Evolutionary conservation across 2,797 vertebrate genomes (phyloP).

Genomic region (Acridotheres tristis): DNA sequence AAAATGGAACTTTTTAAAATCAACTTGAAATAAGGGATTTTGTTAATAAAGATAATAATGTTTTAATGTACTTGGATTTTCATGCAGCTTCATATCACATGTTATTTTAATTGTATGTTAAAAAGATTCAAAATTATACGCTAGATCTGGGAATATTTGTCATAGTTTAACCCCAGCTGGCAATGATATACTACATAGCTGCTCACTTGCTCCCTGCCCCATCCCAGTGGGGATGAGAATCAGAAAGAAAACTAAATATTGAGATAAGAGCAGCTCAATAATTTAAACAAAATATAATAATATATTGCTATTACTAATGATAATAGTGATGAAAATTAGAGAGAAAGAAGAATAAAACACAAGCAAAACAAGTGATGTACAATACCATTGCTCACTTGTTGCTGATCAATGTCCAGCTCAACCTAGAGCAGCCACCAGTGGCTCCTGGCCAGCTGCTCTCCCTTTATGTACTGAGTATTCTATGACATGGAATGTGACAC

Average conservation of each 20-base stretch:
- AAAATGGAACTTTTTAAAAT: background rate
- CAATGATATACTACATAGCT: accelerated
- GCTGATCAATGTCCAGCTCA: background rate
- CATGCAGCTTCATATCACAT: background rate
- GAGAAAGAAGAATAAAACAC: background rate
- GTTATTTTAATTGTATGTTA: background rate
- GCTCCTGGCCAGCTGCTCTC: background rate
- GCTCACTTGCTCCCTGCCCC: background rate
- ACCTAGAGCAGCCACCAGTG: background rate
- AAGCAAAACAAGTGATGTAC: background rate
- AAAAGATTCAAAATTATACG: background rate
- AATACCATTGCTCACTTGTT: background rate
- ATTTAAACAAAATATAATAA: background rate
- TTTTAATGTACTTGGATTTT: background rate
- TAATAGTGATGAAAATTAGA: background rate
- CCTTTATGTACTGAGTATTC: background rate
- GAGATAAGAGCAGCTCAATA: background rate
- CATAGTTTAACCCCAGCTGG: background rate
- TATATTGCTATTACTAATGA: background rate
- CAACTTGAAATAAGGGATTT: background rate
- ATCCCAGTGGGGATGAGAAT: background rate
- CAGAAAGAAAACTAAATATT: background rate
- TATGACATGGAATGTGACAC: background rate
- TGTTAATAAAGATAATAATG: background rate
- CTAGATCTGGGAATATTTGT: background rate